phyloP scores from a whole-genome alignment of 1,140 invertebrate species.

The Adoxophyes honmai region DNA sequence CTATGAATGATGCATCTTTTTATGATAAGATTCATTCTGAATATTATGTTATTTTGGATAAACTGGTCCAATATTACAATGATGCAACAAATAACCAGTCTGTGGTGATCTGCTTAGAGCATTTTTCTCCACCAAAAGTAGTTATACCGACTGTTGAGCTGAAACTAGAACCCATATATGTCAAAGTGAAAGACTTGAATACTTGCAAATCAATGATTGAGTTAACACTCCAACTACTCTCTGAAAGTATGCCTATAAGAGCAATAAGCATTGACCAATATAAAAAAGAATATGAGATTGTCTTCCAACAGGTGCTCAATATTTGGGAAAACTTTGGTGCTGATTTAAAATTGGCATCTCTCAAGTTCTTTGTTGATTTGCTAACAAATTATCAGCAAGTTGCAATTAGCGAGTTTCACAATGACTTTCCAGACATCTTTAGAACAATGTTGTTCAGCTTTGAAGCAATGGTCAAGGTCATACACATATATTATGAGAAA shows the following conservation, averaged over 20 bases:
- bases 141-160: slow-evolving; percentile 64
- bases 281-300: slow-evolving; percentile 26
- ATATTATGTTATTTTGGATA: slow-evolving; percentile 62
- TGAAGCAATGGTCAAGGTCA: slow-evolving; percentile 39
- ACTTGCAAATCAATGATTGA: slow-evolving; percentile 57
- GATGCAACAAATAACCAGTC: slow-evolving; percentile 26
- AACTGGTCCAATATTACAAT: slow-evolving; percentile 66
- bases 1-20: slow-evolving; percentile 68
- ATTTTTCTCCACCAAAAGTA: slow-evolving; percentile 66
- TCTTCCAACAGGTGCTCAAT: slow-evolving; percentile 42
- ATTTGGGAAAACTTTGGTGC: slow-evolving; percentile 57
- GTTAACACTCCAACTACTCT: slow-evolving; percentile 48
- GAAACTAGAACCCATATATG: slow-evolving; percentile 68
- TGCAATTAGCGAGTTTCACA: slow-evolving; percentile 34
- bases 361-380: slow-evolving; percentile 63
- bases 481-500: slow-evolving; percentile 48
- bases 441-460: slow-evolving; percentile 37
- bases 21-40: slow-evolving; percentile 68
- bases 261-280: slow-evolving; percentile 35
- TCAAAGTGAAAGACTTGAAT: slow-evolving; percentile 48
- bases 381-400: slow-evolving; percentile 44
- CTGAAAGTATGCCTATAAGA: slow-evolving; percentile 46
- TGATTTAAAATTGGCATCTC: slow-evolving; percentile 52
- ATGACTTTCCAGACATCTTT: slow-evolving; percentile 36
- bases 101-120: slow-evolving; percentile 41